Base-by-base conservation (phyloP, 2,113 vertebrate species). In the Podarcis cretensis region DNA sequence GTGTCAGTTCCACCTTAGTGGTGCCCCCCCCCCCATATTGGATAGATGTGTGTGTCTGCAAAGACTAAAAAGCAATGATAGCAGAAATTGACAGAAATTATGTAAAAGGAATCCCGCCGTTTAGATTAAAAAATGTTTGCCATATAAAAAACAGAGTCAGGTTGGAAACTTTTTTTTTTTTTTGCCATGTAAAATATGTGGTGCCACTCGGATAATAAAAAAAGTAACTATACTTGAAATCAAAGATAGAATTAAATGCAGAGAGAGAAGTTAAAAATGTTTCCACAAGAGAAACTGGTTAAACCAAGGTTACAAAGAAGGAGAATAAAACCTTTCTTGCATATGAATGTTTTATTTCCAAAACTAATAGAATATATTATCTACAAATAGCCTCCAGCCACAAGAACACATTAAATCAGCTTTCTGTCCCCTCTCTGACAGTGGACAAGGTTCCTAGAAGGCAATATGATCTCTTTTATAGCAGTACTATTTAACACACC, bases 21-120 rank as follows among this genome's bases (percentile, higher is more conserved):
- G 86, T 75, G 73, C 77, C 71, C 63, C 92, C 57, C 48, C 48
- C 48, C 48, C 48, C 0, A 73, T 84, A 88, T 78, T 87, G 74
- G 65, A 85, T 86, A 77, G 85, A 75, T 10, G 48, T 65, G 16
- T 86, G 59, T 35, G 37, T 43, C 23, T 78, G 59, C 57, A 65
- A 43, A 63, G 48, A 37, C 85, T 78, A 74, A 65, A 82, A 76
- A 54, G 20, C 12, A 6, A 9, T 91, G 76, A 88, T 82, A 87
- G 80, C 84, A 84, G 74, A 91, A 81, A 63, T 63, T 37, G 54
- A n/a, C 85, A 77, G 37, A 73, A 87, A 40, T 40, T 18, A 54
- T 89, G 89, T 90, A 40, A 87, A 83, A 40, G 54, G 81, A 80
- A 30, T 2, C 0, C 8, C 30, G 1, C 48, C 89, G 73, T 73